Base-by-base conservation (phyloP, 2,797 vertebrate genomes). In the Erpetoichthys calabaricus region DNA sequence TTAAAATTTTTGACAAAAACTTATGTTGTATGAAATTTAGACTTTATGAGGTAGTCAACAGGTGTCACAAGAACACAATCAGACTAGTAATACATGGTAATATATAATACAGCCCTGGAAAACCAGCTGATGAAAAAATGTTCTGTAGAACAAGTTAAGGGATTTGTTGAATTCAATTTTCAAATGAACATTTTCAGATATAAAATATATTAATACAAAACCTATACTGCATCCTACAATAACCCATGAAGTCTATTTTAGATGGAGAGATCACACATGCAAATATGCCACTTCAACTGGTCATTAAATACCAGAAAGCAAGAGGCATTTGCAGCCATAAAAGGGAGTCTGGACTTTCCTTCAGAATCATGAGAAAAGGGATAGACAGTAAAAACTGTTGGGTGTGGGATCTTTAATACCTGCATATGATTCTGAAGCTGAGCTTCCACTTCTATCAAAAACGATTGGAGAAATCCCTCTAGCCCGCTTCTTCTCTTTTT, bases 381-480 rank as follows among this genome's bases (percentile, higher is more conserved):
- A 25, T 42, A 51, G 7, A 42, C 4, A 58, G 41, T 56, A 52
- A 42, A 53, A 61, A 57, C 57, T 61, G 57, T 61, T 63, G 63
- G 59, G 25, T 25, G 25, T 25, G 62, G 64, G 61, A 61, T 67
- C 62, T 68, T 68, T 68, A 77, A 85, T 89, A 90, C 87, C 88
- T 90, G 89, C 80, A 72, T 87, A 91, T 0, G 87, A 91, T 68
- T 90, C 89, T 71, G 88, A 91, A 60, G 88, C 88, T 83, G 88
- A 90, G 71, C 88, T 90, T 79, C 87, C 89, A 74, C 89, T 90
- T 82, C 88, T 88, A 84, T 91, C 86, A 87, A 89, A 91, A 76
- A 89, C 84, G 78, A 90, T 87, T 5, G 88, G 88, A 74, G 88
- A 90, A 73, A 90, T 90, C 69, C 88, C 85, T 82, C 88, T 86